A percentile compares a stretch with the other conserved stretches of the same genome.
Evolutionary conservation across 2,888 invertebrate genomes (phyloP).

Genomic region (Zhuqinia jingwanae): DNA sequence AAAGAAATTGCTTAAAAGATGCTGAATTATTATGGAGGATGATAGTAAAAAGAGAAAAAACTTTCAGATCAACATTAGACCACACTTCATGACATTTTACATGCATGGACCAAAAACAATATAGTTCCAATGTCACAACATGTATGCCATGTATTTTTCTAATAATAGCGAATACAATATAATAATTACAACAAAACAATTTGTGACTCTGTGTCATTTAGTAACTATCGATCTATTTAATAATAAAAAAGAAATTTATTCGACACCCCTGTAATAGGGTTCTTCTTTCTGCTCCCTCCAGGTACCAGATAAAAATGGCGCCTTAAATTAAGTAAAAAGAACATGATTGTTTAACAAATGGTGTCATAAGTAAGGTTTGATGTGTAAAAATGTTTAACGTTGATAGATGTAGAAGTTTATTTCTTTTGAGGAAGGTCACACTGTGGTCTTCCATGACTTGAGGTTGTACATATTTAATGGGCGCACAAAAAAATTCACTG

Average conservation of each 20-base stretch:
- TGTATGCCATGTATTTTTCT: constrained; percentile 61
- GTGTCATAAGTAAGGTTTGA: too few relatives aligned
- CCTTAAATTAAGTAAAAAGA: constrained; percentile 35
- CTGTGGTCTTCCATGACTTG: too few relatives aligned
- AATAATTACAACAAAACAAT: too few relatives aligned
- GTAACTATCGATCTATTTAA: not conserved
- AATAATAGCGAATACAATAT: constrained; percentile 38
- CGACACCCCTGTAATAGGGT: too few relatives aligned
- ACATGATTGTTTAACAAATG: not conserved
- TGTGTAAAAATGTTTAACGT: too few relatives aligned
- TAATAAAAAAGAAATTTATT: not conserved
- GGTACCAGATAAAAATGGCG: constrained; percentile 70
- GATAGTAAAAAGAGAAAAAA: constrained; percentile 15
- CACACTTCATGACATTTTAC: constrained; percentile 62
- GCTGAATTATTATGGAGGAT: not conserved
- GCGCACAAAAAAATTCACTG: too few relatives aligned
- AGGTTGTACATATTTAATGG: too few relatives aligned
- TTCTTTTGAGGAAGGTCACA: too few relatives aligned
- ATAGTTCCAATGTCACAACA: constrained; percentile 43
- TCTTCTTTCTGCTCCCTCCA: constrained; percentile 51
- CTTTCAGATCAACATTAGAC: constrained; percentile 53
- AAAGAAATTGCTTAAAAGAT: too few relatives aligned
- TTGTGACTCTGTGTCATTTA: too few relatives aligned
- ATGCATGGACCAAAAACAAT: constrained; percentile 64
- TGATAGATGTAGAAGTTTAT: not conserved